Conservation (phyloP, 2,888 invertebrate genomes). For the Imbricaverruca yamaguchii region DNA sequence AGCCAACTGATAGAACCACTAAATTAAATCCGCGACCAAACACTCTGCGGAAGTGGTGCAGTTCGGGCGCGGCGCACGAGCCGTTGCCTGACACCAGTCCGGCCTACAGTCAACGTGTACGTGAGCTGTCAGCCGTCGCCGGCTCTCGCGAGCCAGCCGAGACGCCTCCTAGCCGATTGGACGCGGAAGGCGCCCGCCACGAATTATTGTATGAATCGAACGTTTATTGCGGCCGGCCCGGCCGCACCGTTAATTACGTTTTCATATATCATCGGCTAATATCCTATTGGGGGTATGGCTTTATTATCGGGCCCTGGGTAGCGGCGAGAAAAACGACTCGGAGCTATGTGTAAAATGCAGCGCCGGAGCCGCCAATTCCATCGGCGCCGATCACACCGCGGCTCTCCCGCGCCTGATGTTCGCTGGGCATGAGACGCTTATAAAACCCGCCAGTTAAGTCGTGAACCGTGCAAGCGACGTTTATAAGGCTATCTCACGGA, state of each 20-base stretch:
- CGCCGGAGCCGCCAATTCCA: not conserved
- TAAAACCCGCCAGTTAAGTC: not conserved
- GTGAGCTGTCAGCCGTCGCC: no score
- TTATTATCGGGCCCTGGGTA: not conserved
- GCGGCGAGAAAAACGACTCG: not conserved
- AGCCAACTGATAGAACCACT: no score
- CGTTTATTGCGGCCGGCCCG: not conserved
- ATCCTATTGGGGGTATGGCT: conserved; percentile 2
- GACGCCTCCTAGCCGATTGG: no score
- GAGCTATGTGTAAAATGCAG: conserved; percentile 10
- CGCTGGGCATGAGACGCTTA: not conserved
- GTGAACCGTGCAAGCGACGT: not conserved
- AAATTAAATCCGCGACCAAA: no score
- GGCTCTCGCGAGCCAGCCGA: no score
- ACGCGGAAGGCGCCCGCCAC: not conserved
- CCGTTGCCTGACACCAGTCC: no score
- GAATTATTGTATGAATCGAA: conserved; percentile 16
- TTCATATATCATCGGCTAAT: conserved; percentile 21
- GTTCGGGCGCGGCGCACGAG: no score
- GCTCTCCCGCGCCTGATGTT: not conserved
- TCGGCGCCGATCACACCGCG: not conserved
- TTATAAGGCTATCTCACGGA: conserved; percentile 4
- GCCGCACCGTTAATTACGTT: conserved; percentile 13
- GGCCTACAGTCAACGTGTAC: no score
- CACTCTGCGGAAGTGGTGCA: no score